phyloP scores from a whole-genome alignment of 2,113 vertebrate species.

The Lathamus discolor region DNA sequence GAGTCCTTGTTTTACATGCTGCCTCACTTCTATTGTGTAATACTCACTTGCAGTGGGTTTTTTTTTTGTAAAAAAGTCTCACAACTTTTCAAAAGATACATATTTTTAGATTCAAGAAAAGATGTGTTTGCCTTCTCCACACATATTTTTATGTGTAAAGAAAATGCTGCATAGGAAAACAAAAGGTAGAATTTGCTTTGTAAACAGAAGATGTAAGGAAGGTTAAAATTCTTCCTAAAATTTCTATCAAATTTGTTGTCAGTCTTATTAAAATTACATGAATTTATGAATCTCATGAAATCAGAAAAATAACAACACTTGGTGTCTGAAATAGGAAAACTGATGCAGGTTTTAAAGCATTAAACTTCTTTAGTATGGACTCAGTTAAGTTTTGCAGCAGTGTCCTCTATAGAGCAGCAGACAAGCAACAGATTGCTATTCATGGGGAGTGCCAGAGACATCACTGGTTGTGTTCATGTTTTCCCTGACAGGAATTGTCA shows the following conservation, averaged over 20 bases:
- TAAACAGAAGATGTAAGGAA: neutral
- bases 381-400: neutral
- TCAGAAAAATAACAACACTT: neutral
- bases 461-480: neutral
- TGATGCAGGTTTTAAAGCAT: neutral
- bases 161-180: neutral
- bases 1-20: neutral
- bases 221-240: neutral
- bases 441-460: neutral
- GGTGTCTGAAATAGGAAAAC: neutral
- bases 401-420: neutral
- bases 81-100: neutral
- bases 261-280: neutral
- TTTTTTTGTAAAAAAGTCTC: neutral
- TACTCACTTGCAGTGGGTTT: neutral
- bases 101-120: neutral
- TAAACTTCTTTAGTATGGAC: neutral
- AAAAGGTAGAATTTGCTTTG: neutral
- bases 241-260: neutral
- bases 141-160: neutral
- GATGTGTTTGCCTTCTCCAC: neutral
- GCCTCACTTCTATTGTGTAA: neutral
- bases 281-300: neutral
- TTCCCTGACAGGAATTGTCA: neutral
- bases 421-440: neutral